Conservation (phyloP, 2,888 invertebrate genomes). For the Odiellus spinosus region DNA sequence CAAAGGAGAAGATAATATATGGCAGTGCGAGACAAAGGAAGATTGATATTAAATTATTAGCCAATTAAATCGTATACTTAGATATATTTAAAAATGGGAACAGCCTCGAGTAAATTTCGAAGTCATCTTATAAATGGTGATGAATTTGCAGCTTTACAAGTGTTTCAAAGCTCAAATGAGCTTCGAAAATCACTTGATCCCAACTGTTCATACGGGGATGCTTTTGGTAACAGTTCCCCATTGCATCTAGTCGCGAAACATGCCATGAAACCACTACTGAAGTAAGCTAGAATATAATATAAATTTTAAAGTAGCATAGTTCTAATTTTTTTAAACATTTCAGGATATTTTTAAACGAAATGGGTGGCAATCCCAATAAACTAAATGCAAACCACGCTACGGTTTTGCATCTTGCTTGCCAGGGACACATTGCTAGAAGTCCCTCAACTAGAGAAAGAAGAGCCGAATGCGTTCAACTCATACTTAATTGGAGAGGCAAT, state of each 20-base stretch:
- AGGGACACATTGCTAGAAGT: conserved; percentile 28
- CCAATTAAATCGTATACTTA: too few species aligned
- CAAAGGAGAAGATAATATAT: too few species aligned
- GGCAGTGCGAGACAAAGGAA: too few species aligned
- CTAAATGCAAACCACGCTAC: conserved; percentile 46
- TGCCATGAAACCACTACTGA: conserved; percentile 44
- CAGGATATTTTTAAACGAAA: conserved; percentile 45
- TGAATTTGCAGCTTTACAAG: conserved; percentile 50
- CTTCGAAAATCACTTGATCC: conserved; percentile 47
- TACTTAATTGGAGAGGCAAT: conserved; percentile 45
- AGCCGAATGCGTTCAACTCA: conserved; percentile 43
- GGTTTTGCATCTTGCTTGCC: conserved; percentile 45
- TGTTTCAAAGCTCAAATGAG: conserved; percentile 45
- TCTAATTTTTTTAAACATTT: too few species aligned
- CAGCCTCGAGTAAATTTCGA: conserved; percentile 49
- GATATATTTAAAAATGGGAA: conserved; percentile 39
- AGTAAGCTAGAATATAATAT: conserved; percentile 25
- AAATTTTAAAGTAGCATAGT: too few species aligned
- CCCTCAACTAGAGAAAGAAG: conserved; percentile 41
- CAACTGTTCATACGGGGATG: conserved; percentile 48
- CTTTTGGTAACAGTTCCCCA: conserved; percentile 47
- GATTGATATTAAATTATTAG: too few species aligned
- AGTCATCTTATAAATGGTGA: conserved; percentile 51
- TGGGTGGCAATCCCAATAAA: conserved; percentile 51
- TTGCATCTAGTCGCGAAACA: conserved; percentile 48